Evolutionary conservation across 2,797 vertebrate species (phyloP).

Genomic region (Capromys pilorides): DNA sequence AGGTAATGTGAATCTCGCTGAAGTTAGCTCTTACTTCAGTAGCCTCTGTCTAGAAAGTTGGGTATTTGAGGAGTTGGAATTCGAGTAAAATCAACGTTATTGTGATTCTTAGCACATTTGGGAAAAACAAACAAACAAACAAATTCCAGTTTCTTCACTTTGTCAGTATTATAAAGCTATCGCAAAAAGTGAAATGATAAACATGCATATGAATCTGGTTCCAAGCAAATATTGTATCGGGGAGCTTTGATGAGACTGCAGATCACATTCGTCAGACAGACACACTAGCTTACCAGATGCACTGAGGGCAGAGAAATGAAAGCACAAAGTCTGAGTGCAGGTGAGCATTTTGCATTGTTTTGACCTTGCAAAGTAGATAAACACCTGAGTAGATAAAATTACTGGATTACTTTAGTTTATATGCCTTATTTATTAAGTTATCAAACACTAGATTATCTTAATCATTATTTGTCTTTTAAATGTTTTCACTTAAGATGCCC

Average conservation of each 20-base stretch:
- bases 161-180: background rate
- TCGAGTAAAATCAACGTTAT: background rate
- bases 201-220: background rate
- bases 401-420: background rate
- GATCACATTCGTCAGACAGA: background rate
- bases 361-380: background rate
- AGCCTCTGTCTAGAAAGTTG: background rate
- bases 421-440: background rate
- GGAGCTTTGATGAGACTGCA: background rate
- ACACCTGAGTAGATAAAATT: background rate
- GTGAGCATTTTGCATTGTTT: background rate
- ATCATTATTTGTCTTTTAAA: background rate
- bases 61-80: background rate
- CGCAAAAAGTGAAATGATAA: background rate
- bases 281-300: background rate
- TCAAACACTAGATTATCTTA: background rate
- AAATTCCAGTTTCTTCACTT: background rate
- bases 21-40: background rate
- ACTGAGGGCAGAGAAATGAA: background rate
- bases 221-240: background rate
- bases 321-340: background rate
- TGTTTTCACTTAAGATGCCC: background rate
- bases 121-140: background rate
- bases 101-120: background rate
- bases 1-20: background rate